Base-by-base conservation (phyloP, 2,113 vertebrate genomes). In the Piprites chloris region DNA sequence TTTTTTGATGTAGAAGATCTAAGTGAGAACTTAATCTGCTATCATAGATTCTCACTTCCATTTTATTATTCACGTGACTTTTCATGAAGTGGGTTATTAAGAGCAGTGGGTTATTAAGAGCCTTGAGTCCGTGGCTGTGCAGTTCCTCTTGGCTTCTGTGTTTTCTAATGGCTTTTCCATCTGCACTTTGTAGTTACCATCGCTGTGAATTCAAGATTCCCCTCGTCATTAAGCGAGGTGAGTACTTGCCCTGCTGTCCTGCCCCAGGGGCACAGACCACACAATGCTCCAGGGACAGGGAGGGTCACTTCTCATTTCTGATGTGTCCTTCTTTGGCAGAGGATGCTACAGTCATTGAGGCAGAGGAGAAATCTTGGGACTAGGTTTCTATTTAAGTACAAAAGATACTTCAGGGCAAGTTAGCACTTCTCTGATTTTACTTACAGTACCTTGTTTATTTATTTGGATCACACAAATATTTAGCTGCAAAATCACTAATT, bases 181-280 rank as follows among this genome's bases (percentile, higher is more conserved):
- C 97, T 96, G 49, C 65, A 69, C 68, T 97, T 89, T 97, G n/a
- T 96, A 99, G 99, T 98, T 99, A 99, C 90, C 99, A 99, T 98
- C 99, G 99, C 76, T 99, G 99, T 98, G 99, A 99, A 97, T 99
- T 99, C 98, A 99, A 98, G 98, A 99, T 99, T 97, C 99, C 99
- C 12, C 98, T 99, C 14, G 92, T 98, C 85, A 98, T 99, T 93
- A 99, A 99, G 96, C 98, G 98, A 98, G 99, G 99, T 99, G 81
- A 98, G 98, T 92, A 30, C 26, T 55, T 56, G 50, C 8, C 68
- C 56, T 76, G 14, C 13, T 62, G 16, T 30, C 66, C 62, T 69
- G 39, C 73, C 37, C 50, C n/a, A 39, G 42, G 72, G 21, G 4
- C 9, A 3, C 1, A 3, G 75, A 12, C 39, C 61, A 22, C 55